phyloP scores from a whole-genome alignment of 1,140 invertebrate genomes.

The Apis dorsata region DNA sequence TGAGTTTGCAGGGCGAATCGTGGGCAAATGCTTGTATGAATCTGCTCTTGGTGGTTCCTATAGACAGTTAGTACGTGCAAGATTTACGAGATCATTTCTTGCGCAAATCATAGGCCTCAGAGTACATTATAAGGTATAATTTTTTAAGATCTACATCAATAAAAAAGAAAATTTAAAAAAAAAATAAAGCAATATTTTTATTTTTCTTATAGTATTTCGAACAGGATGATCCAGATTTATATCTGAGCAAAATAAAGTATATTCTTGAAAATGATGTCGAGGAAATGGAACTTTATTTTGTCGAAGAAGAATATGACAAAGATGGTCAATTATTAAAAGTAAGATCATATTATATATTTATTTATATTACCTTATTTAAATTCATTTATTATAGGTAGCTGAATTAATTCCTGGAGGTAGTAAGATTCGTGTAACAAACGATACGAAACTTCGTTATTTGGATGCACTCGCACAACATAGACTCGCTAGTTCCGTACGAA shows the following conservation, averaged over 20 bases:
- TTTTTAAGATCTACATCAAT: no score
- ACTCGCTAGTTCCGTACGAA: constrained; percentile 88
- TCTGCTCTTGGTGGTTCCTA: constrained; percentile 93
- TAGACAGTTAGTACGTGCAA: constrained; percentile 92
- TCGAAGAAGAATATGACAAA: constrained; percentile 93
- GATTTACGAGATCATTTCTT: constrained; percentile 95
- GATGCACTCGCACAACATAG: constrained; percentile 94
- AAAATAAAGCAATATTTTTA: not conserved
- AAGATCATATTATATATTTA: not conserved
- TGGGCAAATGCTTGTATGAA: constrained; percentile 96
- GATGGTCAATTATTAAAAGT: constrained; percentile 87
- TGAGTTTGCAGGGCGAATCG: constrained; percentile 95
- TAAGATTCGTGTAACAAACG: constrained; percentile 85
- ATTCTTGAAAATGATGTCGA: constrained; percentile 94
- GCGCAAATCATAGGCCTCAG: constrained; percentile 95
- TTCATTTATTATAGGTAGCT: constrained; percentile 66
- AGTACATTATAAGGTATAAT: constrained; percentile 91
- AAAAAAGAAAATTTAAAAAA: not conserved
- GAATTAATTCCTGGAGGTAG: constrained; percentile 77
- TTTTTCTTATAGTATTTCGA: constrained; percentile 90
- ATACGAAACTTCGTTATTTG: constrained; percentile 90
- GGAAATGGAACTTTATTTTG: constrained; percentile 91
- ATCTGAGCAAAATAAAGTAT: constrained; percentile 94
- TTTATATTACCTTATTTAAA: not conserved
- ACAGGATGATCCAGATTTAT: constrained; percentile 96